Conservation (phyloP, 1,140 invertebrate genomes). For the Habropoda laboriosa region DNA sequence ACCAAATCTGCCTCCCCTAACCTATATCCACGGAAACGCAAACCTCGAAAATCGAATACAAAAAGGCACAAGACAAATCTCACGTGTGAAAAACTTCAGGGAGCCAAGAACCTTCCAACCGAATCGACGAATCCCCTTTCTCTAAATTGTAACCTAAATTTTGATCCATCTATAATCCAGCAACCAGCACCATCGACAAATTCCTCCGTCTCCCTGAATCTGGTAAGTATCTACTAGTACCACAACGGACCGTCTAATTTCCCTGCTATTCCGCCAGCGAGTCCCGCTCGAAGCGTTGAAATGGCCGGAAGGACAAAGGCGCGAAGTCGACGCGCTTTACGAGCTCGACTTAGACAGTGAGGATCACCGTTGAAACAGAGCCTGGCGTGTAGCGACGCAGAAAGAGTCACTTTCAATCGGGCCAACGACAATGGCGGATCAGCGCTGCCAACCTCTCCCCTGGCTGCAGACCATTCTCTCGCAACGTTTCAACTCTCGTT, state of each 20-base stretch:
- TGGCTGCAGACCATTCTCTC: background rate
- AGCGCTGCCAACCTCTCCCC: conserved; percentile 34
- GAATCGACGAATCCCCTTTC: no score
- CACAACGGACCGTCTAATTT: background rate
- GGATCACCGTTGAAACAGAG: background rate
- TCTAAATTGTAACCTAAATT: background rate
- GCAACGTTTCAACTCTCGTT: background rate
- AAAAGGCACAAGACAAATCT: background rate
- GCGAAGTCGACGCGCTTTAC: background rate
- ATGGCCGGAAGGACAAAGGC: background rate
- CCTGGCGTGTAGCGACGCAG: conserved; percentile 4
- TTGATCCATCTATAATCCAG: no score
- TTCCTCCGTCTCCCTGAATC: background rate
- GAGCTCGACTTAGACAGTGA: background rate
- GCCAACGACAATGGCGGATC: conserved; percentile 23
- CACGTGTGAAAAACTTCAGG: background rate
- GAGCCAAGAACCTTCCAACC: background rate
- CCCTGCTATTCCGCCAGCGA: background rate
- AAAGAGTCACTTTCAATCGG: conserved; percentile 39
- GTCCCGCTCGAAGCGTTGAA: background rate
- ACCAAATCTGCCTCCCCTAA: background rate
- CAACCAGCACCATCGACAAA: background rate
- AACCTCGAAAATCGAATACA: background rate
- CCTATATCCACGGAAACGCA: background rate
- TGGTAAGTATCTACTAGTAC: no score